These are phyloP conservation scores for Ophioninae sp. DNA, from an alignment of 2,888 invertebrate species.

Conservation along the genomic window DNA sequence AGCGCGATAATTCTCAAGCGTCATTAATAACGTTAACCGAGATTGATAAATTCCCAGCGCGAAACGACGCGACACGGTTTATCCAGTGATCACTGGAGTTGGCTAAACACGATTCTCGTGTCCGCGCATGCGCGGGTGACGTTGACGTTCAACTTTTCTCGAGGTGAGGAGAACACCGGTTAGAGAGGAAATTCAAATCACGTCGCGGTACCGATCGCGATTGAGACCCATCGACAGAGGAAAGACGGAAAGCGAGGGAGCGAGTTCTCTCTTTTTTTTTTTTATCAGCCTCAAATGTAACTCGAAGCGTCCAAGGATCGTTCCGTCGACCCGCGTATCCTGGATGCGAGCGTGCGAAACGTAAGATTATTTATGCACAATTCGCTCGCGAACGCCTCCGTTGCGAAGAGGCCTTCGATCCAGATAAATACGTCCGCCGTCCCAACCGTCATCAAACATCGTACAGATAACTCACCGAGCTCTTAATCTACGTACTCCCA, in stretches of 20 bases:
- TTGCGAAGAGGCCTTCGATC: slow-evolving; percentile 53
- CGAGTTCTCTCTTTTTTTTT: not conserved
- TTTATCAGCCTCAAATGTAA: slow-evolving; percentile 5
- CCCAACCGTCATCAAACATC: slow-evolving; percentile 35
- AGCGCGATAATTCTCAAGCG: slow-evolving; percentile 31
- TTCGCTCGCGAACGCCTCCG: slow-evolving; percentile 55
- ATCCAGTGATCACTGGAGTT: slow-evolving; percentile 23
- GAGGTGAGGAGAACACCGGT: slow-evolving; percentile 12
- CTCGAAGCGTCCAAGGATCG: slow-evolving; percentile 11
- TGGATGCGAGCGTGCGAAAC: slow-evolving; percentile 38
- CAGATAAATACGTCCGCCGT: slow-evolving; percentile 27
- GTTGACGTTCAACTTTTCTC: slow-evolving; percentile 47
- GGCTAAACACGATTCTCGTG: not conserved
- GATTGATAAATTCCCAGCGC: slow-evolving; percentile 65
- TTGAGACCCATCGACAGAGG: slow-evolving; percentile 25
- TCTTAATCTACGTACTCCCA: slow-evolving; percentile 31
- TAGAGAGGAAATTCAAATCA: slow-evolving; percentile 61
- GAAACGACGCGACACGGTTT: slow-evolving; percentile 66
- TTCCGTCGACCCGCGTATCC: slow-evolving; percentile 14
- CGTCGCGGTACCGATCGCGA: slow-evolving; percentile 59
- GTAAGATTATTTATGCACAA: slow-evolving; percentile 53
- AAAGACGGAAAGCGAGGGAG: slow-evolving; percentile 5
- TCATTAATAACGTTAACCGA: slow-evolving; percentile 64
- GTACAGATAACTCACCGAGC: slow-evolving; percentile 15
- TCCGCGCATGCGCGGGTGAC: not conserved